Evolutionary conservation across 2,113 vertebrate species (phyloP).

Genomic region (Cromileptes altivelis): DNA sequence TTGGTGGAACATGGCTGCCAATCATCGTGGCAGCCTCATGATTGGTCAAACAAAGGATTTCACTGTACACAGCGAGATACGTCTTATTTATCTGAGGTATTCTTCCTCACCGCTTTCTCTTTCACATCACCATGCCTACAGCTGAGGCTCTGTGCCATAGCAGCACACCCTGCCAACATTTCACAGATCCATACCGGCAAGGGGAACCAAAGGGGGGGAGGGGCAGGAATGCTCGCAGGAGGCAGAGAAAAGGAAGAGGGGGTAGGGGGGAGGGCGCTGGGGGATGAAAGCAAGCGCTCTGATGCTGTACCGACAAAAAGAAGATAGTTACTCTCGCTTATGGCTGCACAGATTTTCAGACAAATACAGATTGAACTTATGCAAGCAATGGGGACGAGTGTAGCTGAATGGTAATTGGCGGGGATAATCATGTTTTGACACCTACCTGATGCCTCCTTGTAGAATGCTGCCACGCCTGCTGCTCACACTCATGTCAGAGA

Average conservation of each 20-base stretch:
- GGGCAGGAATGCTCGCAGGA: constrained; percentile 70
- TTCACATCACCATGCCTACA: constrained; percentile 40
- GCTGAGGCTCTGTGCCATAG: constrained; percentile 39
- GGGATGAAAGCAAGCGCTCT: constrained; percentile 66
- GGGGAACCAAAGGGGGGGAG: constrained; percentile 60
- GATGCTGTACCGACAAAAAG: constrained; percentile 37
- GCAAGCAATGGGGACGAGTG: neutral
- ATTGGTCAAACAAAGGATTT: constrained; percentile 38
- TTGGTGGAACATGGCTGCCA: constrained; percentile 31
- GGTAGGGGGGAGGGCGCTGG: constrained; percentile 30
- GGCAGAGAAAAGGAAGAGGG: constrained; percentile 57
- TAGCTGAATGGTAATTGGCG: neutral
- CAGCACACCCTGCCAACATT: constrained; percentile 71
- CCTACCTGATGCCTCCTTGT: constrained; percentile 36
- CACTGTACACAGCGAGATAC: neutral
- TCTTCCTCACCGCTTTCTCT: constrained; percentile 14
- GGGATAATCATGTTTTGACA: constrained; percentile 36
- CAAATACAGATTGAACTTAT: neutral
- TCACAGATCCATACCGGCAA: constrained; percentile 66
- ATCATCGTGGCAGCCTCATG: constrained; percentile 6
- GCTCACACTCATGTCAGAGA: constrained; percentile 58
- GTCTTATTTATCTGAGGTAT: constrained; percentile 14
- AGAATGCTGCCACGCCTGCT: constrained; percentile 58
- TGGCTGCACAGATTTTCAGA: constrained; percentile 7
- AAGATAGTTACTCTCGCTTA: constrained; percentile 15